Percentiles rank a stretch among this genome's conserved stretches.
Conservation (phyloP, 2,797 vertebrate species). For the Hypotaenidia okinawae region DNA sequence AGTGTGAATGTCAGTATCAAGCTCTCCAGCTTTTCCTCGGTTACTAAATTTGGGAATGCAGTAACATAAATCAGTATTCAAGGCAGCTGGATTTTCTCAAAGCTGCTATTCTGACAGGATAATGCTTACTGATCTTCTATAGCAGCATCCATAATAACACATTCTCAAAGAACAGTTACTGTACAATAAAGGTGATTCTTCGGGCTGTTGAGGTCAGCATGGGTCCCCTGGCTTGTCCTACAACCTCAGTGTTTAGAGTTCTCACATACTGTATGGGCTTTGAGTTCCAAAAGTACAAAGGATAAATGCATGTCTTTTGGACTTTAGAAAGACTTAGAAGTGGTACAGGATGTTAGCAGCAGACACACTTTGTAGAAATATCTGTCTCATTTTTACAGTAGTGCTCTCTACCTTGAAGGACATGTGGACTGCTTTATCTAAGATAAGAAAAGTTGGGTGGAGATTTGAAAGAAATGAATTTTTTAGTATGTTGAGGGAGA, state of each 20-base stretch:
- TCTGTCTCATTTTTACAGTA: not conserved
- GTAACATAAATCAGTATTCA: conserved; percentile 42
- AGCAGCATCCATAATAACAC: not conserved
- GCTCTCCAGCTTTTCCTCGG: not conserved
- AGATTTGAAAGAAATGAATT: not conserved
- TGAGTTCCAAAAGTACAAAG: not conserved
- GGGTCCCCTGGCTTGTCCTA: conserved; percentile 28
- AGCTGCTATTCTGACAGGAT: conserved; percentile 58
- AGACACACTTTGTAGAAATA: not conserved
- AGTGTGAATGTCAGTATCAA: not conserved
- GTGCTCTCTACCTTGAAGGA: not conserved
- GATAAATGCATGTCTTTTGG: not conserved
- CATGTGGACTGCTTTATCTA: not conserved
- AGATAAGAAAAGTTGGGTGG: not conserved
- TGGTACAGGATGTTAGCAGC: not conserved
- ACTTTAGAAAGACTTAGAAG: not conserved
- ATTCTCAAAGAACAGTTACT: conserved; percentile 40
- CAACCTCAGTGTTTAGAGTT: not conserved
- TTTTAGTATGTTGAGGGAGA: not conserved
- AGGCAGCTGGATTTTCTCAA: conserved; percentile 43
- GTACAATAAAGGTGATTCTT: conserved; percentile 51
- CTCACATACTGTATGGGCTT: not conserved
- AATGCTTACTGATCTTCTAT: conserved; percentile 63
- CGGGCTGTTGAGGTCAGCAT: conserved; percentile 31
- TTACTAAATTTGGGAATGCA: conserved; percentile 38